A percentile compares a stretch with the other conserved stretches of the same genome.
phyloP scores from a whole-genome alignment of 2,113 vertebrate genomes.

The Helogale parvula region DNA sequence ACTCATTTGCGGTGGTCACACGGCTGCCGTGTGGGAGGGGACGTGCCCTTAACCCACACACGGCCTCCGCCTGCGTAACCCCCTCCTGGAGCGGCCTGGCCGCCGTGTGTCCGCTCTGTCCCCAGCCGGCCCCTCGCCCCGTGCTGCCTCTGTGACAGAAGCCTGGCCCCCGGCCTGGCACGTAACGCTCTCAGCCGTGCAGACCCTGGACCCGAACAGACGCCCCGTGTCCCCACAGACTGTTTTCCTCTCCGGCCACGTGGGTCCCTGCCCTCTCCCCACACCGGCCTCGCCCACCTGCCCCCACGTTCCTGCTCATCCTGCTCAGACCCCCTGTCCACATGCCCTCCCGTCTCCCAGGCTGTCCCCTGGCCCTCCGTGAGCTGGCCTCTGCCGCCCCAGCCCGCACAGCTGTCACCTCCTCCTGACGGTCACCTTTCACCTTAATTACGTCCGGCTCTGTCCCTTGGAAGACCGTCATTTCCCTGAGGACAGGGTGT shows the following conservation, averaged over 20 bases:
- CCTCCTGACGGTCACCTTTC: neutral
- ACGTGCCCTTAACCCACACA: neutral
- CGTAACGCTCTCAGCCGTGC: neutral
- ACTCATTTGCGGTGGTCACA: neutral
- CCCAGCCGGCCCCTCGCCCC: rapidly evolving
- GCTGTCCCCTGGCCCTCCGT: neutral
- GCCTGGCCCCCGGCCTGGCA: neutral
- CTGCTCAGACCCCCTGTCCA: neutral
- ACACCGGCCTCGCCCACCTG: neutral
- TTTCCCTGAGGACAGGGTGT: neutral
- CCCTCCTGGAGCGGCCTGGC: neutral
- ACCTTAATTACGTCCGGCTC: neutral
- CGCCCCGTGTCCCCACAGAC: rapidly evolving
- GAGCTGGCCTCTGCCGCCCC: neutral
- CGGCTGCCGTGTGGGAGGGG: neutral
- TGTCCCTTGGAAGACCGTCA: neutral
- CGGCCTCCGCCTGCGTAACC: rapidly evolving
- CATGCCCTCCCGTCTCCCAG: neutral
- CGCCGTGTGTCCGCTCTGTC: rapidly evolving
- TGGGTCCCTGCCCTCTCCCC: neutral
- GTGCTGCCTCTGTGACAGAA: neutral
- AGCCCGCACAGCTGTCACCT: neutral
- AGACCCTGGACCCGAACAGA: neutral
- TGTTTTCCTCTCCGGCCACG: neutral
- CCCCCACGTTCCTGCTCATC: neutral